These are phyloP conservation scores for Cataglyphis rosenhaueri DNA, from an alignment of 2,888 invertebrate species.

Conservation along the genomic window DNA sequence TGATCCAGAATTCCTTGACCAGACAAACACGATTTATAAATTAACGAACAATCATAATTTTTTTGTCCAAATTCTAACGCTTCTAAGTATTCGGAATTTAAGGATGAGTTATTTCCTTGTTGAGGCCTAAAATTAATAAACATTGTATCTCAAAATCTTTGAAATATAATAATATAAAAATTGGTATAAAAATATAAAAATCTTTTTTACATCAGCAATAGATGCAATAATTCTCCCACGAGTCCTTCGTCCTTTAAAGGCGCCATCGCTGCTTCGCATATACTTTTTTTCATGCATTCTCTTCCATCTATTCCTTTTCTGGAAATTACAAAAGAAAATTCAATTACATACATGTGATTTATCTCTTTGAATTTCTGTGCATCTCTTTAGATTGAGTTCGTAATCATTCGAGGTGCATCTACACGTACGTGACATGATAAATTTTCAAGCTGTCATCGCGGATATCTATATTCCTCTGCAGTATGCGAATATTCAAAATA, in stretches of 20 bases:
- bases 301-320: slow-evolving; percentile 89
- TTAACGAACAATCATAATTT: slow-evolving; percentile 88
- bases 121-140: slow-evolving; percentile 86
- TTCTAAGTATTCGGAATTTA: slow-evolving; percentile 88
- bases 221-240: slow-evolving; percentile 86
- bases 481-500: not conserved
- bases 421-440: not conserved
- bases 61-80: slow-evolving; percentile 89
- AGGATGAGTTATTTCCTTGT: slow-evolving; percentile 85
- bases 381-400: not conserved
- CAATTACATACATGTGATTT: not conserved
- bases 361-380: not conserved
- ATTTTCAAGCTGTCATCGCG: not conserved
- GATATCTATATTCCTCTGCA: not conserved
- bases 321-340: not conserved
- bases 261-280: slow-evolving; percentile 91
- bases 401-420: not conserved
- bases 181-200: not conserved
- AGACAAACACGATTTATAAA: slow-evolving; percentile 88
- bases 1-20: slow-evolving; percentile 88
- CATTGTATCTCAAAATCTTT: not conserved
- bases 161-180: not conserved
- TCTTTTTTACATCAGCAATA: slow-evolving; percentile 84
- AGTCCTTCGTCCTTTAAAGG: slow-evolving; percentile 90
- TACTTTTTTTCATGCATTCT: slow-evolving; percentile 91